Conservation (phyloP, 2,113 vertebrate species). For the Rhodinocichla rosea region DNA sequence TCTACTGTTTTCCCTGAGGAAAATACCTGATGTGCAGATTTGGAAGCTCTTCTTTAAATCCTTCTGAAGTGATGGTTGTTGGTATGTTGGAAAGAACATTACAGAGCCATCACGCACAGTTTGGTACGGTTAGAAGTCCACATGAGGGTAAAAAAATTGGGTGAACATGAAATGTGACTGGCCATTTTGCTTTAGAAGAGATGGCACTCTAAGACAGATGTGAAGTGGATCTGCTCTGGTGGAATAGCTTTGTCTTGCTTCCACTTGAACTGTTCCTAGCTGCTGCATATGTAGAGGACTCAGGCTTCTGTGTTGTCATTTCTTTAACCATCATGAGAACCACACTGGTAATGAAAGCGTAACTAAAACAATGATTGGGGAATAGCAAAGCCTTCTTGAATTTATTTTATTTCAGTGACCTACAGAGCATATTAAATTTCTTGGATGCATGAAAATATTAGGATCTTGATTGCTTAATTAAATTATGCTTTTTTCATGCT, state of each 20-base stretch:
- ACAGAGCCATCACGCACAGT: background rate
- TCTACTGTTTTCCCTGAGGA: background rate
- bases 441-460: conserved; percentile 43
- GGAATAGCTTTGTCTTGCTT: background rate
- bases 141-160: background rate
- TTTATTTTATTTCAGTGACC: conserved; percentile 24
- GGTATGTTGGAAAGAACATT: background rate
- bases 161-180: background rate
- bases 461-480: conserved; percentile 38
- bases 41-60: background rate
- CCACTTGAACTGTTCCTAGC: background rate
- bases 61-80: background rate
- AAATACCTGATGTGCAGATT: background rate
- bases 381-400: background rate
- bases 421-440: conserved; percentile 29
- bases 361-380: conserved; percentile 20
- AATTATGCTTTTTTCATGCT: conserved; percentile 39
- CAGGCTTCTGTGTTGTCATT: background rate
- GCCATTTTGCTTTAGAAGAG: background rate
- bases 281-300: background rate
- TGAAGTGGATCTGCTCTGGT: background rate
- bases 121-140: background rate
- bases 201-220: background rate
- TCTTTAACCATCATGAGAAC: background rate
- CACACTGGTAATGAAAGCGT: background rate